Conservation (phyloP, 2,797 vertebrate genomes). For the Hyperoplus immaculatus region DNA sequence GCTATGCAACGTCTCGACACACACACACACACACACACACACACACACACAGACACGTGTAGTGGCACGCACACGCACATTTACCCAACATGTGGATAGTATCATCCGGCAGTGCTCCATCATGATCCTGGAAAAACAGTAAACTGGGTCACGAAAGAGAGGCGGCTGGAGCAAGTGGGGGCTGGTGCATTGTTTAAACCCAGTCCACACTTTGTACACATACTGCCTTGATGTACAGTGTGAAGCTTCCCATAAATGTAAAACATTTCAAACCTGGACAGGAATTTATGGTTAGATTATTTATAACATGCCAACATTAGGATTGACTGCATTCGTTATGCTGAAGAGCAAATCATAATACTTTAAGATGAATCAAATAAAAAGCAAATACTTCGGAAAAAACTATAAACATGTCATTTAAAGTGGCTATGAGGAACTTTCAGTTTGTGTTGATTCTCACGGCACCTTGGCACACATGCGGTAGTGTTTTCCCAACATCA, state of each 20-base stretch:
- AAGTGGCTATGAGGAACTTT: no score
- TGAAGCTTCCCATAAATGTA: background rate
- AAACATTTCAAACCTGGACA: background rate
- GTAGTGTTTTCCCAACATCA: no score
- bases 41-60: slow-evolving; percentile 7
- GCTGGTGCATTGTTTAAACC: slow-evolving; percentile 23
- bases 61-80: background rate
- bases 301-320: background rate
- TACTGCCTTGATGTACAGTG: background rate
- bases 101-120: slow-evolving; percentile 45
- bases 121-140: slow-evolving; percentile 63
- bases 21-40: slow-evolving; percentile 20
- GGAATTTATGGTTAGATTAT: background rate
- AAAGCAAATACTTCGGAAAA: background rate
- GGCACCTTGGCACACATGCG: no score
- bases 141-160: slow-evolving; percentile 55
- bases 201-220: slow-evolving; percentile 14
- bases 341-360: background rate
- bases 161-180: slow-evolving; percentile 38
- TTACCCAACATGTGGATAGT: slow-evolving; percentile 47
- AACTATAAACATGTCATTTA: no score
- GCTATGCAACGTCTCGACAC: slow-evolving; percentile 52
- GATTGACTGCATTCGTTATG: background rate
- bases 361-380: background rate
- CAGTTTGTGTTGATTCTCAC: no score